These are phyloP conservation scores for Brachirus orientalis DNA, from an alignment of 2,113 vertebrate genomes.

Conservation along the genomic window DNA sequence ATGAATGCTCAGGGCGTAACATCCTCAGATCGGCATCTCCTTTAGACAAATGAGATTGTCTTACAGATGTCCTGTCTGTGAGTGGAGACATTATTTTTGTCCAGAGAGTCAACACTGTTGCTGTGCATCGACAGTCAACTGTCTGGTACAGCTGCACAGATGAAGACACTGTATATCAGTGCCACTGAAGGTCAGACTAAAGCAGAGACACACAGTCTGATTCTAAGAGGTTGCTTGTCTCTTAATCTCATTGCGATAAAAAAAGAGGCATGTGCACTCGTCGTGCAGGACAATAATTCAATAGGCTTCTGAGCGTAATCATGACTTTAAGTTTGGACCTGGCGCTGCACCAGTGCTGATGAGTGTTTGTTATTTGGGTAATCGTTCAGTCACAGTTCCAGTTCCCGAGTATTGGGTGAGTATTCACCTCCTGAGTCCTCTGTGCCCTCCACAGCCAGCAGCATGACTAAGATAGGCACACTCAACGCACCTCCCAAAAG, in stretches of 20 bases:
- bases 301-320: conserved; percentile 5
- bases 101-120: conserved; percentile 14
- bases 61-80: conserved; percentile 31
- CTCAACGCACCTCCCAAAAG: conserved; percentile 63
- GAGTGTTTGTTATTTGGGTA: not conserved
- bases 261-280: conserved; percentile 16
- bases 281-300: conserved; percentile 9
- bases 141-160: conserved; percentile 8
- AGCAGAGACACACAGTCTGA: conserved; percentile 37
- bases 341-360: not conserved
- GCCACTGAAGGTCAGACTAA: conserved; percentile 66
- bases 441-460: conserved; percentile 41
- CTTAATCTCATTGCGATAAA: conserved; percentile 59
- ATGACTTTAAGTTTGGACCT: conserved; percentile 9
- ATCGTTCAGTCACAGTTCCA: conserved; percentile 25
- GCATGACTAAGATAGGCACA: conserved; percentile 23
- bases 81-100: conserved; percentile 24
- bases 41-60: conserved; percentile 36
- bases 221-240: conserved; percentile 46
- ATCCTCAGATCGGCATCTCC: conserved; percentile 13
- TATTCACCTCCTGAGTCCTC: conserved; percentile 50
- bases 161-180: conserved; percentile 6
- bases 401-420: conserved; percentile 8
- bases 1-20: not conserved
- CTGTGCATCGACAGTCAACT: conserved; percentile 3